These are phyloP conservation scores for Myotis brandtii DNA, from an alignment of 2,113 vertebrate species.

Conservation along the genomic window DNA sequence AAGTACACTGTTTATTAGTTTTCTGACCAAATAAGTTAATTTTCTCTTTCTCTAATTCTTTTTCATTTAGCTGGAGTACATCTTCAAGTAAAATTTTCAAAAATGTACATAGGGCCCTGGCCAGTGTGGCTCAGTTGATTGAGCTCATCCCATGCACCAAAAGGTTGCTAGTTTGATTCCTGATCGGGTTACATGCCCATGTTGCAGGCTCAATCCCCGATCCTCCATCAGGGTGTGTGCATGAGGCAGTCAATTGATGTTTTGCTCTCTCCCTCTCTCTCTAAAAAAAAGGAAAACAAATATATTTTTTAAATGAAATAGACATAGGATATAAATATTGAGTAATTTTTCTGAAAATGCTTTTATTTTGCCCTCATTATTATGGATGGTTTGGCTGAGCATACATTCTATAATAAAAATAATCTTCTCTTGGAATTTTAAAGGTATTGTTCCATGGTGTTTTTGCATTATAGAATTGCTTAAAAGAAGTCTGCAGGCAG, in stretches of 20 bases:
- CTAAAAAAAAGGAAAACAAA: no score
- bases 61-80: neutral
- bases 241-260: neutral
- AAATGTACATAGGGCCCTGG: neutral
- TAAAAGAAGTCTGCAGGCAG: neutral
- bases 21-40: neutral
- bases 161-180: neutral
- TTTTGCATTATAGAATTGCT: slow-evolving; percentile 14
- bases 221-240: neutral
- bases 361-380: slow-evolving; percentile 43
- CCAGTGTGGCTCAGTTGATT: neutral
- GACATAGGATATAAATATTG: slow-evolving; percentile 18
- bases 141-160: no score
- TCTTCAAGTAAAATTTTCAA: slow-evolving; percentile 6
- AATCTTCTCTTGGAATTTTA: slow-evolving; percentile 35
- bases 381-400: slow-evolving; percentile 40
- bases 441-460: neutral
- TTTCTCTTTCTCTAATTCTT: slow-evolving; percentile 24
- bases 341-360: slow-evolving; percentile 26
- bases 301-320: no score
- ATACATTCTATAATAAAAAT: slow-evolving; percentile 40
- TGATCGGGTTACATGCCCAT: neutral
- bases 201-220: neutral
- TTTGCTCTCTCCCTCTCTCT: no score
- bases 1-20: neutral